Evolutionary conservation across 2,113 vertebrate species (phyloP), one percentile per base, ranked within the genome.

Genomic region (Bos javanicus): DNA sequence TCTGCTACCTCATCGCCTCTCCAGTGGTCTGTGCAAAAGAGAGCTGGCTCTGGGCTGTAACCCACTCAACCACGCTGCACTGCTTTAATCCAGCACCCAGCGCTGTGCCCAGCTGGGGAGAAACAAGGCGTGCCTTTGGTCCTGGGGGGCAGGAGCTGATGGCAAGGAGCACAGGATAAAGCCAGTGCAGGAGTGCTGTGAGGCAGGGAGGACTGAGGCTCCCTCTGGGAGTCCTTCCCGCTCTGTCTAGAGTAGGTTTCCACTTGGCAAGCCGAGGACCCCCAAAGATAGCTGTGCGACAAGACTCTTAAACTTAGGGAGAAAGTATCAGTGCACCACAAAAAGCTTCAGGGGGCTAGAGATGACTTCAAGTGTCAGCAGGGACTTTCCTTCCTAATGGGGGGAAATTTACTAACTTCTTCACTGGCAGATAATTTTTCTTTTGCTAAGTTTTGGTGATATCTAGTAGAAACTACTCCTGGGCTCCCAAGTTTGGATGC

Each of bases 401-500:
- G 98, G 97, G 94, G 6, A 98, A 98, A 98, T 94, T 98, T 98
- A 97, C 96, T 98, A 46, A 97, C 83, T 97, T 98, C 99, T 96
- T 97, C 64, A 52, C 97, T 98, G 80, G 96, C 76, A 91, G 97
- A 46, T 71, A 97, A 98, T 95, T 97, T 98, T 87, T 98, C 98
- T 95, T 98, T 99, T 90, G 94, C 95, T 95, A 98, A 97, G 56
- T 98, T 99, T 95, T 98, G 98, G 91, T 50, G 87, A 71, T 98
- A 98, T 98, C 95, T 98, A 95, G 98, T 95, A 98, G 99, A 98
- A 97, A 98, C 50, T 96, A 98, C 95, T 92, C 98, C 98, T 97
- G 98, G 98, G 94, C 97, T 99, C 96, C 97, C 98, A 92, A 98
- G 97, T 98, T 99, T 99, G 93, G 98, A 98, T 88, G 99, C 54